These are phyloP conservation scores for Caenorhabditis sp. DNA, from an alignment of 2,888 invertebrate species.

Conservation along the genomic window DNA sequence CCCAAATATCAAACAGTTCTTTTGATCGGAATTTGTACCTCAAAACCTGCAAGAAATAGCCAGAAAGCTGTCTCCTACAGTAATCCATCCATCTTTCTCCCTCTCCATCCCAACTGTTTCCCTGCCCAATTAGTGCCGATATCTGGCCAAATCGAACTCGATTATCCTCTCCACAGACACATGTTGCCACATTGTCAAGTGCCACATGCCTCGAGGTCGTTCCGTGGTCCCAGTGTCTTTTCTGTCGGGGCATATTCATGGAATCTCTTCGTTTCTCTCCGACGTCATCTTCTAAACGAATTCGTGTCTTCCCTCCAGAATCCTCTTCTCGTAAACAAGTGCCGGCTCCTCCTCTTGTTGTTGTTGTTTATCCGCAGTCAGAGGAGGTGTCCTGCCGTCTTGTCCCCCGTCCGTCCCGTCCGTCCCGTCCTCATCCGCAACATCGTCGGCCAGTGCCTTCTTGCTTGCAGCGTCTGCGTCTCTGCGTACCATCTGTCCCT, in stretches of 20 bases:
- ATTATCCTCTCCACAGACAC: constrained; percentile 13
- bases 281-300: background rate
- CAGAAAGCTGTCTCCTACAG: too few species aligned
- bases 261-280: constrained; percentile 1
- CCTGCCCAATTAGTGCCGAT: background rate
- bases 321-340: constrained; percentile 22
- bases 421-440: constrained; percentile 31
- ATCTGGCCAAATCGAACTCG: background rate
- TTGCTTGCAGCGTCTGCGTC: constrained; percentile 14
- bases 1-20: too few species aligned
- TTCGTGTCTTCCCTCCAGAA: too few species aligned
- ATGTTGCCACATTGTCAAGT: constrained; percentile 18
- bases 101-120: too few species aligned
- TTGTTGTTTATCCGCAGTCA: constrained; percentile 44
- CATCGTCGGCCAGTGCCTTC: too few species aligned
- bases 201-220: constrained; percentile 41
- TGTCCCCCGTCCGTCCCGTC: background rate
- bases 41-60: too few species aligned
- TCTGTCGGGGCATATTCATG: too few species aligned
- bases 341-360: constrained; percentile 23
- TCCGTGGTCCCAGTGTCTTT: background rate
- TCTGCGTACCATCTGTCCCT: constrained; percentile 47
- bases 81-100: too few species aligned
- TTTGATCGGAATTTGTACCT: too few species aligned
- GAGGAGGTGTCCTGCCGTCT: background rate